phyloP scores from a whole-genome alignment of 1,140 invertebrate genomes.

The Dolichoris vasculosae region DNA sequence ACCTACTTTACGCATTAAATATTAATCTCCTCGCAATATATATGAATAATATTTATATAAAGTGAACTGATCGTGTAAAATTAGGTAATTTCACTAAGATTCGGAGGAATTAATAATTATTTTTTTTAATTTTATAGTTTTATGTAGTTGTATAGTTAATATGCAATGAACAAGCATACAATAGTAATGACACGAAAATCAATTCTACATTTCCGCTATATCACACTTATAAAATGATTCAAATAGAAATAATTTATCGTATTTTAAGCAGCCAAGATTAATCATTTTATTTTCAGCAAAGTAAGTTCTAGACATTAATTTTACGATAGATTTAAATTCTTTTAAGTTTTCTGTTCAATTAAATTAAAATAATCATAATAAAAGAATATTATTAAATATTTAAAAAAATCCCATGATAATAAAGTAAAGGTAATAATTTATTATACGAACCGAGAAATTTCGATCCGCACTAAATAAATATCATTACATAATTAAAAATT shows the following conservation, averaged over 20 bases:
- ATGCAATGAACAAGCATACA: neutral
- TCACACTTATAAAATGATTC: neutral
- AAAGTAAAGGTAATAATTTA: neutral
- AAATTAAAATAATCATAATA: neutral
- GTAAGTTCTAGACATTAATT: neutral
- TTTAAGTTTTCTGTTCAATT: neutral
- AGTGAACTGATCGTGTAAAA: too few species aligned
- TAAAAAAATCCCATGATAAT: neutral
- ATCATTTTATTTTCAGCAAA: neutral
- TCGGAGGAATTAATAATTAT: neutral
- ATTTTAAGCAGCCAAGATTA: neutral
- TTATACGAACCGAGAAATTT: neutral
- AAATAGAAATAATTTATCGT: neutral
- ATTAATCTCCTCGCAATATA: too few species aligned
- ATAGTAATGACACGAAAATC: neutral
- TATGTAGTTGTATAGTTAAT: constrained; percentile 3
- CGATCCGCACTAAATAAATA: neutral
- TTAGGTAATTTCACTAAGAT: neutral
- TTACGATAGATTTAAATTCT: neutral
- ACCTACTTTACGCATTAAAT: too few species aligned
- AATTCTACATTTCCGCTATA: neutral
- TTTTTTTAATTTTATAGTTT: neutral
- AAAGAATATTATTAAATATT: neutral
- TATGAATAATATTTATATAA: too few species aligned
- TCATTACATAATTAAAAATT: neutral